phyloP scores from a whole-genome alignment of 2,797 vertebrate genomes.

The Darevskia mixta region DNA sequence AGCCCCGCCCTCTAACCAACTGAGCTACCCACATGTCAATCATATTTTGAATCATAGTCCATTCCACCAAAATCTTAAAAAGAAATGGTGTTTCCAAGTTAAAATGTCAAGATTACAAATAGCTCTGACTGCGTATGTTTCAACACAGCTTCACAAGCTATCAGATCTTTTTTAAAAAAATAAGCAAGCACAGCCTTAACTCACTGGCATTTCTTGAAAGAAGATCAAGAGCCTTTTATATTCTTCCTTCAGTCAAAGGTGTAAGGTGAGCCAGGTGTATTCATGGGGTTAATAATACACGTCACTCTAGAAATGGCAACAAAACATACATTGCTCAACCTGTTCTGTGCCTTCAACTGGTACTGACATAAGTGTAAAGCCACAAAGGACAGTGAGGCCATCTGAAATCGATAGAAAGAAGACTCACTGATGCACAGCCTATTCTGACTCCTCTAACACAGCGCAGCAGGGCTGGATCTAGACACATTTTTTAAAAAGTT shows the following conservation, averaged over 20 bases:
- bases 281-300: neutral
- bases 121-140: neutral
- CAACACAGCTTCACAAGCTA: neutral
- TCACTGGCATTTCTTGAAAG: neutral
- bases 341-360: neutral
- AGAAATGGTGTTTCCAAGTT: neutral
- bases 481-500: too few species aligned
- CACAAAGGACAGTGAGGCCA: too few species aligned
- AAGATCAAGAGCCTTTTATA: neutral
- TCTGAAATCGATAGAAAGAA: neutral
- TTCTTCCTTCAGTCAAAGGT: neutral
- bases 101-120: neutral
- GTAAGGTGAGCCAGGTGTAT: neutral
- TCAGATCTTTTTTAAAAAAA: neutral
- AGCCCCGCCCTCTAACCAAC: too few species aligned
- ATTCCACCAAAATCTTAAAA: neutral
- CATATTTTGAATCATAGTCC: neutral
- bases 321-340: neutral
- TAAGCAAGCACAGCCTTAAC: neutral
- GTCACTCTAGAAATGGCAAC: neutral
- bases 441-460: neutral
- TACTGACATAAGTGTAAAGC: neutral
- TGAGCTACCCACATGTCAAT: neutral
- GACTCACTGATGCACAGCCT: neutral
- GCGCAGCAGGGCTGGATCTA: neutral